A percentile compares a stretch with the other conserved stretches of the same genome.
Evolutionary conservation across 2,888 invertebrate genomes (phyloP).

Genomic region (Camptogramma bilineatum): DNA sequence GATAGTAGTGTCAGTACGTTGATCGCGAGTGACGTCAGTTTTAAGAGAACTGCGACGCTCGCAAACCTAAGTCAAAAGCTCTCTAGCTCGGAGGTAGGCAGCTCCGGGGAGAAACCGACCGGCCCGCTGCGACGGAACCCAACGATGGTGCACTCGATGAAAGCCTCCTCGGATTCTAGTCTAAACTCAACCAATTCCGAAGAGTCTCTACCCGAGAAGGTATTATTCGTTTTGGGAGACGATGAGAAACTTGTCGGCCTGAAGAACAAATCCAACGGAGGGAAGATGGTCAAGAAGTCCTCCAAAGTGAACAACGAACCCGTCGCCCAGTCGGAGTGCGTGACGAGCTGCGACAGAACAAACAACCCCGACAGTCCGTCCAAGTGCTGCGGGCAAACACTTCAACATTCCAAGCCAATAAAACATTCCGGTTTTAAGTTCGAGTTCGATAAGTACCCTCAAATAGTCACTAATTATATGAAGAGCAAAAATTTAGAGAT

Average conservation of each 20-base stretch:
- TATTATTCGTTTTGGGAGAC: slow-evolving; percentile 90
- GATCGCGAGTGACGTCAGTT: slow-evolving; percentile 62
- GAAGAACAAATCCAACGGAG: slow-evolving; percentile 82
- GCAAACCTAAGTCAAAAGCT: slow-evolving; percentile 70
- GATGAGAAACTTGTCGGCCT: slow-evolving; percentile 88
- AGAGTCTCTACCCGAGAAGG: slow-evolving; percentile 70
- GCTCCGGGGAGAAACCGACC: slow-evolving; percentile 53
- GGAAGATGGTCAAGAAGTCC: slow-evolving; percentile 76
- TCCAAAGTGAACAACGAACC: slow-evolving; percentile 63
- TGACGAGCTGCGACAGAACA: slow-evolving; percentile 54
- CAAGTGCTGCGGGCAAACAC: slow-evolving; percentile 79
- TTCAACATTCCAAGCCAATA: slow-evolving; percentile 86
- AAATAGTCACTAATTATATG: slow-evolving; percentile 91
- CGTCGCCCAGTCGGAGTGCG: slow-evolving; percentile 48
- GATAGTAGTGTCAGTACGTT: slow-evolving; percentile 69
- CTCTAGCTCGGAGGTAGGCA: slow-evolving; percentile 66
- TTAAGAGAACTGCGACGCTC: slow-evolving; percentile 70
- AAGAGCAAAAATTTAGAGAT: slow-evolving; percentile 90
- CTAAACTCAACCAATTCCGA: slow-evolving; percentile 67
- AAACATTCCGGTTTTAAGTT: slow-evolving; percentile 90
- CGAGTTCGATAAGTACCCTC: slow-evolving; percentile 90
- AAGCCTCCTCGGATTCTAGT: slow-evolving; percentile 70
- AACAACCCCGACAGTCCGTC: slow-evolving; percentile 67
- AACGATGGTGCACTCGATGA: slow-evolving; percentile 64
- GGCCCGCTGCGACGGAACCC: slow-evolving; percentile 64